A percentile compares a stretch with the other conserved stretches of the same genome.
Conservation (phyloP, 1,140 invertebrate species). For the Brachionus manjavacas region DNA sequence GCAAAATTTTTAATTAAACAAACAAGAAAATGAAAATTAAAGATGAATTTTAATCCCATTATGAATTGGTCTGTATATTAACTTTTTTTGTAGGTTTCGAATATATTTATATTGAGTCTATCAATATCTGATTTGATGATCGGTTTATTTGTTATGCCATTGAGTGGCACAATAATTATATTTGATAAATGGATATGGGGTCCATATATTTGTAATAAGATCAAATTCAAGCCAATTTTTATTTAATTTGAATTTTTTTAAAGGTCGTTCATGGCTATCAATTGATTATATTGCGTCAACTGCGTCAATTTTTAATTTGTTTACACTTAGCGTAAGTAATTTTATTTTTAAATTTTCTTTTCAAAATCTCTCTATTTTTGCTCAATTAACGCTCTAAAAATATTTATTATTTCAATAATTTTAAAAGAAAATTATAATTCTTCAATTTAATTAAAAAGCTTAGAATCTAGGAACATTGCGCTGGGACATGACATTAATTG, state of each 20-base stretch:
- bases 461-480: no score
- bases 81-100: background rate
- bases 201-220: background rate
- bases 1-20: background rate
- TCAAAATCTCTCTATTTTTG: background rate
- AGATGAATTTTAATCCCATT: background rate
- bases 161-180: slow-evolving; percentile 32
- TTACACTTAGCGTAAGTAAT: slow-evolving; percentile 16
- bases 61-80: background rate
- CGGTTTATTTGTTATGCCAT: slow-evolving; percentile 39
- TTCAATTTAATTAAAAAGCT: no score
- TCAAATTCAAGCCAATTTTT: background rate
- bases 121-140: slow-evolving; percentile 36
- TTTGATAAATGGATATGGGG: slow-evolving; percentile 24
- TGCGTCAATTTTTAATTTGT: slow-evolving; percentile 40
- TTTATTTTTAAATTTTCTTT: background rate
- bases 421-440: no score
- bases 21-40: background rate
- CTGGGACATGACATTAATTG: no score
- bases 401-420: no score
- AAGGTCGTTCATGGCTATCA: slow-evolving; percentile 19
- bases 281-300: slow-evolving; percentile 42
- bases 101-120: slow-evolving; percentile 37
- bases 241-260: background rate
- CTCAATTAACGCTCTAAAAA: no score